A percentile compares a stretch with the other conserved stretches of the same genome.
Evolutionary conservation across 2,113 vertebrate species (phyloP).

Genomic region (Nothocercus nigrocapillus): DNA sequence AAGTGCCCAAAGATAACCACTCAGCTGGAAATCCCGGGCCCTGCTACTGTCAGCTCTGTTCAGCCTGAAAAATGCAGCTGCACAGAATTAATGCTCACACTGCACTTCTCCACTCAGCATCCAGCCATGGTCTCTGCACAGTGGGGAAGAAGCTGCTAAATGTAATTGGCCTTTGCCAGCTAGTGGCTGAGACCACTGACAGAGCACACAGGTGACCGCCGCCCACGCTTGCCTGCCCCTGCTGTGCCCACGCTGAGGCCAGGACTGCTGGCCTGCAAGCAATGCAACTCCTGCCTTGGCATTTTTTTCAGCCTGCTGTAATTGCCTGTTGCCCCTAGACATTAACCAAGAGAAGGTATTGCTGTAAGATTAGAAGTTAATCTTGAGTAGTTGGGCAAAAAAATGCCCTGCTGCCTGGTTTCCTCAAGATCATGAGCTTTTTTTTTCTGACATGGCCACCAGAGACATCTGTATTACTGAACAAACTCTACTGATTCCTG

Average conservation of each 20-base stretch:
- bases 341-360: neutral
- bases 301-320: neutral
- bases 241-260: neutral
- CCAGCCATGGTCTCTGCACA: neutral
- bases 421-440: neutral
- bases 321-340: neutral
- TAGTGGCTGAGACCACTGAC: neutral
- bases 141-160: neutral
- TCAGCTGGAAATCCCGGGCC: neutral
- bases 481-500: neutral
- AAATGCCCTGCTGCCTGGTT: neutral
- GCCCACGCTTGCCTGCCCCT: neutral
- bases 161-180: neutral
- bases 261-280: neutral
- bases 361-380: neutral
- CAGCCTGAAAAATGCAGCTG: neutral
- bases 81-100: neutral
- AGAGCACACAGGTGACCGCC: neutral
- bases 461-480: neutral
- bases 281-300: neutral
- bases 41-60: neutral
- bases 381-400: neutral
- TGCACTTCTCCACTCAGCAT: neutral
- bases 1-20: neutral
- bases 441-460: neutral